A percentile compares a stretch with the other conserved stretches of the same genome.
Evolutionary conservation across 2,888 invertebrate species (phyloP).

Genomic region (Watsonalla cultraria): DNA sequence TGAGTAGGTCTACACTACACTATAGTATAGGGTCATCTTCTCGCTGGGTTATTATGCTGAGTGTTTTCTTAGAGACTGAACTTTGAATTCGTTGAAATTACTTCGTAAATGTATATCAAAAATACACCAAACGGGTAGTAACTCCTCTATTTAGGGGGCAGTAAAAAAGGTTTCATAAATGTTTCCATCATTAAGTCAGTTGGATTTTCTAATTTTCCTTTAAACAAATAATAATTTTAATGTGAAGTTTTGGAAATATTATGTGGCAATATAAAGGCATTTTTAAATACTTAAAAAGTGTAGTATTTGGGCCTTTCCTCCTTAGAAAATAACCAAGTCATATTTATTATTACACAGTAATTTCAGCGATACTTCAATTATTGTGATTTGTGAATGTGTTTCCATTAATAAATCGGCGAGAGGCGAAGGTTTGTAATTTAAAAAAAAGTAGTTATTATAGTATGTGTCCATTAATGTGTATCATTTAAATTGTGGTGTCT

Average conservation of each 20-base stretch:
- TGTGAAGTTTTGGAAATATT: background rate
- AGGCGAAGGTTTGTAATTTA: slow-evolving; percentile 55
- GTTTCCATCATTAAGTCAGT: too few relatives aligned
- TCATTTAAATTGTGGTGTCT: slow-evolving; percentile 78
- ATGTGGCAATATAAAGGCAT: slow-evolving; percentile 1
- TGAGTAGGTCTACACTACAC: slow-evolving; percentile 48
- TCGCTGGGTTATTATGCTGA: slow-evolving; percentile 56
- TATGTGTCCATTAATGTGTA: slow-evolving; percentile 76
- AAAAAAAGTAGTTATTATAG: slow-evolving; percentile 63
- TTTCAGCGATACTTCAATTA: slow-evolving; percentile 16
- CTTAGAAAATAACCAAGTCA: too few relatives aligned
- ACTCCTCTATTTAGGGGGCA: too few relatives aligned
- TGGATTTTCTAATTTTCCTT: too few relatives aligned
- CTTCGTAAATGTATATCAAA: slow-evolving; percentile 16
- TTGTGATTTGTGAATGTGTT: slow-evolving; percentile 31
- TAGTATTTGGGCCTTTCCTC: too few relatives aligned
- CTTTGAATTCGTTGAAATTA: slow-evolving; percentile 29
- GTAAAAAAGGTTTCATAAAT: too few relatives aligned
- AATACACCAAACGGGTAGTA: too few relatives aligned
- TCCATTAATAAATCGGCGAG: slow-evolving; percentile 58
- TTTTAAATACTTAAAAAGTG: background rate
- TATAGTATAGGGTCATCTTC: slow-evolving; percentile 53
- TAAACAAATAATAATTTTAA: background rate
- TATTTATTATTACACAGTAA: background rate
- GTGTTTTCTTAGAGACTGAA: slow-evolving; percentile 56